Conservation (phyloP, 2,113 vertebrate species). For the Condylura cristata region DNA sequence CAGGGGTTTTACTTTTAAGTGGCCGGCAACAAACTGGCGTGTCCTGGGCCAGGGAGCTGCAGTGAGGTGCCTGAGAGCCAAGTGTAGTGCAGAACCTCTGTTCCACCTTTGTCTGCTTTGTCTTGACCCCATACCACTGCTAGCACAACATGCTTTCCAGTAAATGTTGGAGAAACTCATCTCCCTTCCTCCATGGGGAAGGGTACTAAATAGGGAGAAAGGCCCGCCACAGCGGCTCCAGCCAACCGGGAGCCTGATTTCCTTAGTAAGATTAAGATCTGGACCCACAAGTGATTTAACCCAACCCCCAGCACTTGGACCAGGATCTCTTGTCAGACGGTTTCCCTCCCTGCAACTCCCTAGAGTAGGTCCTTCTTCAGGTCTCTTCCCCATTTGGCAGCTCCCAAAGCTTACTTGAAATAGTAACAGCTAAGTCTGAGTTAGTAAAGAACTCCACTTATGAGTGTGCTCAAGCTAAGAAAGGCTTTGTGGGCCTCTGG, state of each 20-base stretch:
- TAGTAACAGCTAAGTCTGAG: constrained; percentile 55
- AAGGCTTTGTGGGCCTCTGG: constrained; percentile 21
- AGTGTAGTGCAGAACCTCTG: not conserved
- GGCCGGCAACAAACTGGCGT: constrained; percentile 10
- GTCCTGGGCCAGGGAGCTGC: not conserved
- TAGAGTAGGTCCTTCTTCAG: constrained; percentile 47
- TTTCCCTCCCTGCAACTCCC: constrained; percentile 63
- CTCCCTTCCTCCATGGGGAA: constrained; percentile 52
- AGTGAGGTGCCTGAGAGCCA: not conserved
- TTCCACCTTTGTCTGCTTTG: not conserved
- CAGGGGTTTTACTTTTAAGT: not conserved
- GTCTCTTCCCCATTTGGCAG: constrained; percentile 64
- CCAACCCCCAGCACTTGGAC: constrained; percentile 53
- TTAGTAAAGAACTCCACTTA: constrained; percentile 34
- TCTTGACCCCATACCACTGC: not conserved
- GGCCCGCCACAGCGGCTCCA: constrained; percentile 58
- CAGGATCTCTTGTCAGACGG: constrained; percentile 51
- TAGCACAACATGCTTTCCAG: constrained; percentile 58
- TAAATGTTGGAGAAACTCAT: constrained; percentile 53
- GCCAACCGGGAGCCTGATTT: constrained; percentile 78
- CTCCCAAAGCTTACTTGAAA: constrained; percentile 45
- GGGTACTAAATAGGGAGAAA: constrained; percentile 40
- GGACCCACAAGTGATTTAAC: constrained; percentile 64
- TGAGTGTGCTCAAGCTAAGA: constrained; percentile 34
- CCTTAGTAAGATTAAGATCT: constrained; percentile 80